These are phyloP conservation scores for Rhabditophanes sp. DNA, from an alignment of 2,888 invertebrate species.

Conservation along the genomic window DNA sequence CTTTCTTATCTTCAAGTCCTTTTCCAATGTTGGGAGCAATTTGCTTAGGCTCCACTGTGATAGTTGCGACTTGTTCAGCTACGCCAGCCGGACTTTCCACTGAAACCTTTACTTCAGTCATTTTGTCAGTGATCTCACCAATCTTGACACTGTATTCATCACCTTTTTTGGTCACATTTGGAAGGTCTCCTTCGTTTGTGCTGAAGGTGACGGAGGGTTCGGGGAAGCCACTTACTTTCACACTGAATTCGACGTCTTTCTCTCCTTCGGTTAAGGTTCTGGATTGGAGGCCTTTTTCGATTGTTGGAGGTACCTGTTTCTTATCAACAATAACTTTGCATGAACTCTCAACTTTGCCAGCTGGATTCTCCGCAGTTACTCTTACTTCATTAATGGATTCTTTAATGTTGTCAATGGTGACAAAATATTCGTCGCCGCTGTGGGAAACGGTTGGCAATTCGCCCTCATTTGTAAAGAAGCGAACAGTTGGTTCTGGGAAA, in stretches of 20 bases:
- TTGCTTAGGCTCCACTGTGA: slow-evolving; percentile 8
- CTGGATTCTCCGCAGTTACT: too few relatives aligned
- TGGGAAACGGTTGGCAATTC: too few relatives aligned
- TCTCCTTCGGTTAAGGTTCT: slow-evolving; percentile 51
- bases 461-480: slow-evolving; percentile 42
- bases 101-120: slow-evolving; percentile 53
- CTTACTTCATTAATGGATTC: too few relatives aligned
- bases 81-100: slow-evolving; percentile 50
- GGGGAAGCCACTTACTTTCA: slow-evolving; percentile 7
- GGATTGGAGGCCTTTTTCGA: slow-evolving; percentile 59
- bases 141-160: slow-evolving; percentile 24
- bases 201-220: slow-evolving; percentile 9
- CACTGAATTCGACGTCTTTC: slow-evolving; percentile 4
- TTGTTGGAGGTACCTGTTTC: slow-evolving; percentile 8
- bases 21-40: slow-evolving; percentile 6
- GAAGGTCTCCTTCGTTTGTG: slow-evolving; percentile 31
- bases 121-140: slow-evolving; percentile 53
- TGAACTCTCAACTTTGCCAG: slow-evolving; percentile 29
- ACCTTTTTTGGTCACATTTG: slow-evolving; percentile 10
- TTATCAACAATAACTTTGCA: slow-evolving; percentile 21
- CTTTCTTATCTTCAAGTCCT: slow-evolving; percentile 4
- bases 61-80: slow-evolving; percentile 8
- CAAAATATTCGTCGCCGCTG: too few relatives aligned
- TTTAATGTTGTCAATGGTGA: too few relatives aligned
- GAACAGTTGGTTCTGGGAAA: slow-evolving; percentile 33